These are phyloP conservation scores for Ariolimax columbianus DNA, from an alignment of 2,888 invertebrate species.

Conservation along the genomic window DNA sequence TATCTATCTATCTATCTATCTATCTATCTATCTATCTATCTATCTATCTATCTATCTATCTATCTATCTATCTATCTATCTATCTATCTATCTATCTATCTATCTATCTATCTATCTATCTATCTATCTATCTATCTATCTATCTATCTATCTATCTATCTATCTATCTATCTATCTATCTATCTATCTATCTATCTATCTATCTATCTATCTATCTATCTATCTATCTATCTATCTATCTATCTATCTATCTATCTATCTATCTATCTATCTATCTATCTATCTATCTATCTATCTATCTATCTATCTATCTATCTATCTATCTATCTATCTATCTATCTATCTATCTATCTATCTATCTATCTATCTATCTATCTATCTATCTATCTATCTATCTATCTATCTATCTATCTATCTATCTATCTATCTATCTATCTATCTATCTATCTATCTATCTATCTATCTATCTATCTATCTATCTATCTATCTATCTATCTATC, in stretches of 20 bases:
- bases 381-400: constrained; percentile 12
- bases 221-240: constrained; percentile 30
- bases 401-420: constrained; percentile 27
- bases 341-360: constrained; percentile 1
- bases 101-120: background rate
- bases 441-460: background rate
- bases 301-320: constrained; percentile 25
- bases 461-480: background rate
- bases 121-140: constrained; percentile 20
- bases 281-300: background rate
- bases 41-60: constrained; percentile 19
- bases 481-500: background rate
- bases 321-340: constrained; percentile 23
- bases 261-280: background rate
- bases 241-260: constrained; percentile 3
- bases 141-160: background rate
- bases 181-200: background rate
- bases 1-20: background rate
- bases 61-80: constrained; percentile 8
- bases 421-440: constrained; percentile 9
- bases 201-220: constrained; percentile 16
- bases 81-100: background rate
- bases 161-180: background rate
- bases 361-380: background rate
- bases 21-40: constrained; percentile 28